Conservation (phyloP, 92 coral and sea anemone species). For the Scolanthus callimorphus region DNA sequence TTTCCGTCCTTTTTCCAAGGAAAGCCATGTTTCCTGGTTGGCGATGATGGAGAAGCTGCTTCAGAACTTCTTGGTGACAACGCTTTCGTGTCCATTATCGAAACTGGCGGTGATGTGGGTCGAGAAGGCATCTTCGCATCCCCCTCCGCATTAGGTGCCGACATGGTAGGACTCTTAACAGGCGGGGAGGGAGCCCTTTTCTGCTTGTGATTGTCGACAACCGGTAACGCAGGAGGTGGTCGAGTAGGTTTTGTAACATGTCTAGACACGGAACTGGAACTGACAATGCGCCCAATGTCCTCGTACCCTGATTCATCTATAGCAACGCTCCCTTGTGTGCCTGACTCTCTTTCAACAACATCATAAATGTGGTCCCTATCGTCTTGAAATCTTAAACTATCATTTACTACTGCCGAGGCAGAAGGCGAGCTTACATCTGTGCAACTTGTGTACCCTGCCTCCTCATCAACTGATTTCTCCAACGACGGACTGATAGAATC, state of each 20-base stretch:
- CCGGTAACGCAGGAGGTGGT: conserved; percentile 34
- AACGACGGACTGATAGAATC: conserved; percentile 12
- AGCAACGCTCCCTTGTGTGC: neutral
- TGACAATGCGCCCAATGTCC: neutral
- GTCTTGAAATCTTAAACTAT: neutral
- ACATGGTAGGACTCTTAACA: neutral
- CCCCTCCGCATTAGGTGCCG: neutral
- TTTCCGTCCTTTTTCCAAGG: conserved; percentile 18
- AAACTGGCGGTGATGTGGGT: neutral
- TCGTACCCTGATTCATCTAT: neutral
- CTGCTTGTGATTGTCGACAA: conserved; percentile 17
- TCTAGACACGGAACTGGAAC: neutral
- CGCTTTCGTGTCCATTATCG: neutral
- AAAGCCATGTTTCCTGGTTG: conserved; percentile 16
- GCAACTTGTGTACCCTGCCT: neutral
- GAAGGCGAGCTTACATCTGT: neutral
- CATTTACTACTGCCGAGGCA: neutral
- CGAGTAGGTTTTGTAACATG: conserved; percentile 16
- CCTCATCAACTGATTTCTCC: neutral
- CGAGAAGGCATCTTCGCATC: conserved; percentile 1
- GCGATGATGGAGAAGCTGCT: conserved; percentile 10
- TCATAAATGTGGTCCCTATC: neutral
- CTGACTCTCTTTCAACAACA: neutral
- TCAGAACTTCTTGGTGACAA: neutral
- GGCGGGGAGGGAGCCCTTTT: conserved; percentile 40